phyloP scores from a whole-genome alignment of 2,113 vertebrate genomes.

The Candoia aspera region DNA sequence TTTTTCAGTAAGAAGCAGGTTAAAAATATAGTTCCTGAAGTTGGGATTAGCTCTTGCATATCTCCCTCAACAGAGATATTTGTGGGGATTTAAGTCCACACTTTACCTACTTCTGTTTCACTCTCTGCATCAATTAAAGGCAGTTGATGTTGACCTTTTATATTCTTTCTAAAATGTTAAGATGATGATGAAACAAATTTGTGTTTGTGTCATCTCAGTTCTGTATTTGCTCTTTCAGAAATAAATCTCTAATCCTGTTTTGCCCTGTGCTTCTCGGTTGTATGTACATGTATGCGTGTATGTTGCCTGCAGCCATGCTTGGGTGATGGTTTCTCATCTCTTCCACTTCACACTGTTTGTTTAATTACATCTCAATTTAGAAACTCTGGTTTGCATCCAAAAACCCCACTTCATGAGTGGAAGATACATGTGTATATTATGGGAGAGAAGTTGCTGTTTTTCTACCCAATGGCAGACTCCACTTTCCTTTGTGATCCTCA shows the following conservation, averaged over 20 bases:
- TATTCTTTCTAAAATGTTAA: slow-evolving; percentile 64
- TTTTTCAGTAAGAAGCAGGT: slow-evolving; percentile 28
- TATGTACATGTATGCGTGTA: slow-evolving; percentile 57
- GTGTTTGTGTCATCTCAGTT: slow-evolving; percentile 67
- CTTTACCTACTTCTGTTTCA: slow-evolving; percentile 53
- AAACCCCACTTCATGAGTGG: background rate
- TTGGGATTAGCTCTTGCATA: slow-evolving; percentile 26
- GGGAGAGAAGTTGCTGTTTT: background rate
- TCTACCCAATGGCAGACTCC: background rate
- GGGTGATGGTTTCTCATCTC: slow-evolving; percentile 67
- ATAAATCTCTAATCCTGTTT: slow-evolving; percentile 69
- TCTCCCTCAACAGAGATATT: slow-evolving; percentile 42
- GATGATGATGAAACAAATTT: slow-evolving; percentile 44
- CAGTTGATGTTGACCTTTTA: slow-evolving; percentile 23
- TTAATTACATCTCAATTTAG: slow-evolving; percentile 53
- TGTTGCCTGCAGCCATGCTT: slow-evolving; percentile 52
- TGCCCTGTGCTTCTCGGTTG: slow-evolving; percentile 68
- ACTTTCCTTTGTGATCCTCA: background rate
- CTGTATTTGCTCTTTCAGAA: slow-evolving; percentile 73
- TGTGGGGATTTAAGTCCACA: slow-evolving; percentile 59
- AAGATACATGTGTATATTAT: background rate
- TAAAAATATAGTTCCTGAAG: slow-evolving; percentile 24
- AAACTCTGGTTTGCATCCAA: slow-evolving; percentile 11
- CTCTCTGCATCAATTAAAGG: slow-evolving; percentile 53
- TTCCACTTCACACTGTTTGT: slow-evolving; percentile 53